These are phyloP conservation scores for Physocephala rufipes DNA, from an alignment of 2,888 invertebrate species.

Conservation along the genomic window DNA sequence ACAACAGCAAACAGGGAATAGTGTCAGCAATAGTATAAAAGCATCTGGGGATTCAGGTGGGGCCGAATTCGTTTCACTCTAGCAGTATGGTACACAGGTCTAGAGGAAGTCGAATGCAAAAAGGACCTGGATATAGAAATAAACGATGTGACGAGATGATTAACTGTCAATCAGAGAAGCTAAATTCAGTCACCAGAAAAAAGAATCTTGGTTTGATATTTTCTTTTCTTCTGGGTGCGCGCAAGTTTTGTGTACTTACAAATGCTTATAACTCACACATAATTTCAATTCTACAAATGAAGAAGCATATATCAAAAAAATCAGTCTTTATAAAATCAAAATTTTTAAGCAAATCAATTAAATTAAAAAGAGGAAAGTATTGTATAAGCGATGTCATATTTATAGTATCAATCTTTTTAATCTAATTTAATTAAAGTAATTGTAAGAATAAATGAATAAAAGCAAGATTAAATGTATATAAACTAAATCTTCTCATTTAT, in stretches of 20 bases:
- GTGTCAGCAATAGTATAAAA: slow-evolving; percentile 40
- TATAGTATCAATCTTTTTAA: not conserved
- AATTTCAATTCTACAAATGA: too few relatives aligned
- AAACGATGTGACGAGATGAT: not conserved
- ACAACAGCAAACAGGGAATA: slow-evolving; percentile 40
- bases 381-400: too few relatives aligned
- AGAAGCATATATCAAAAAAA: not conserved
- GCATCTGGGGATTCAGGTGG: slow-evolving; percentile 50
- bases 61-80: slow-evolving; percentile 64
- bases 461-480: not conserved
- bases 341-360: not conserved
- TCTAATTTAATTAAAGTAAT: not conserved
- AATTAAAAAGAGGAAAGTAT: not conserved
- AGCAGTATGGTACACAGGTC: slow-evolving; percentile 65
- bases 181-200: too few relatives aligned
- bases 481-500: too few relatives aligned
- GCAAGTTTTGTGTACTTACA: too few relatives aligned
- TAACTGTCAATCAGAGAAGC: too few relatives aligned
- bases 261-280: too few relatives aligned
- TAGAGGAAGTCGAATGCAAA: slow-evolving; percentile 46
- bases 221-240: too few relatives aligned
- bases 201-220: too few relatives aligned
- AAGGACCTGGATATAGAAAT: slow-evolving; percentile 14
- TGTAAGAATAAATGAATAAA: not conserved
- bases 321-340: not conserved